Base-by-base conservation (phyloP, 2,888 invertebrate genomes). In the Tridacna crocea region DNA sequence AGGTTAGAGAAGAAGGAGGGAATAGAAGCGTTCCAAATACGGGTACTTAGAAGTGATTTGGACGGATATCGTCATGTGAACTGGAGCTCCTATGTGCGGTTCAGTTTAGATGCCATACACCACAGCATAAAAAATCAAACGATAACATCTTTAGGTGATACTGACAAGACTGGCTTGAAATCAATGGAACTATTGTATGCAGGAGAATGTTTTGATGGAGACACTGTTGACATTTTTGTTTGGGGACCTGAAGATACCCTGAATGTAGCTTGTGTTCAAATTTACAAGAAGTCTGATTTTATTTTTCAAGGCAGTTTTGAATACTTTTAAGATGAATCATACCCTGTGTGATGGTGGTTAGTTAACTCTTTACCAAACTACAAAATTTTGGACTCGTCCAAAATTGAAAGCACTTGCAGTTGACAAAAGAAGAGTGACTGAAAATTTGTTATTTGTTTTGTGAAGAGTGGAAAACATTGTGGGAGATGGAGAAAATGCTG, bases 201-300 rank as follows among this genome's bases (percentile, higher is more conserved):
- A 48, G 90, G 91, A 8, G 94, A 94, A 77, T 90, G 91, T 78
- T 75, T 88, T 19, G 91, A 92, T 36, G 91, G 89, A 3, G 91
- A 93, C 70, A 74, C 77, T 0, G 75, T 93, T 13, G 83, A 87
- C 27, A 87, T 91, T 0, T 86, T 84, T 65, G 82, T 88, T 13
- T 93, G 93, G 93, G 88, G 90, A 72, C 80, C 87, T 60, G 36
- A 68, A 11, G 74, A 68, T 11, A 46, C 84, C 24, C 11, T 47
- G 10, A 74, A 75, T 27, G 79, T 55, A 60, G 51, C 85, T 13
- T 73, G 75, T 72, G 83, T 82, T 76, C 87, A 89, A 77, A 82
- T 88, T 13, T 77, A 79, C 48, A 89, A 88, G 70, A 75, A 77
- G 11, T 77, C 79, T 11, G 82, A 73, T 47, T 74, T 84, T n/a